These are phyloP conservation scores for Acipenser transmontanus DNA, from an alignment of 2,797 vertebrate genomes.

Conservation along the genomic window DNA sequence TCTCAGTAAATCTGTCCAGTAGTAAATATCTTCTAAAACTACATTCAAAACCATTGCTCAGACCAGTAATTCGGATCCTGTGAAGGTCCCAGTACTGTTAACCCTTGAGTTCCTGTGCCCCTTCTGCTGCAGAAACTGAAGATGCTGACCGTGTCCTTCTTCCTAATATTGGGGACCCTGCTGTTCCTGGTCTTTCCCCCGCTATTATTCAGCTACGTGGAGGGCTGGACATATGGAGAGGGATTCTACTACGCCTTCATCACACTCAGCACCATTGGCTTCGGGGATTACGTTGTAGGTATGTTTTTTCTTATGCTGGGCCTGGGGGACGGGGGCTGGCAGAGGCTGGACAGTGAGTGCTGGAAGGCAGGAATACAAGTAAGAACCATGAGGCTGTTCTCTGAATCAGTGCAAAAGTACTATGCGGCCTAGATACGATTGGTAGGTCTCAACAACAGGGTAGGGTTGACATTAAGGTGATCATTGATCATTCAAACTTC, in stretches of 20 bases:
- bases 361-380: not conserved
- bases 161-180: constrained; percentile 69
- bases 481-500: no score
- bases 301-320: constrained; percentile 20
- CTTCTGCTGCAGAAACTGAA: constrained; percentile 56
- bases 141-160: constrained; percentile 61
- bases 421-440: not conserved
- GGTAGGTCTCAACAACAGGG: not conserved
- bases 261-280: constrained; percentile 89
- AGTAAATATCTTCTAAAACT: no score
- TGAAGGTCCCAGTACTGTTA: no score
- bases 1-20: no score
- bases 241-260: constrained; percentile 91
- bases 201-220: constrained; percentile 80
- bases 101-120: not conserved
- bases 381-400: not conserved
- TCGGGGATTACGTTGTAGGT: constrained; percentile 89
- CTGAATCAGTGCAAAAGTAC: not conserved
- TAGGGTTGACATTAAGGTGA: no score
- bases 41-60: no score
- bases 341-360: not conserved
- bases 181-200: constrained; percentile 78
- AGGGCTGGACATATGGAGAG: constrained; percentile 83
- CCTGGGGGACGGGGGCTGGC: constrained; percentile 27
- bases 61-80: no score